Evolutionary conservation across 1,140 invertebrate genomes (phyloP).

Genomic region (Orussus abietinus): DNA sequence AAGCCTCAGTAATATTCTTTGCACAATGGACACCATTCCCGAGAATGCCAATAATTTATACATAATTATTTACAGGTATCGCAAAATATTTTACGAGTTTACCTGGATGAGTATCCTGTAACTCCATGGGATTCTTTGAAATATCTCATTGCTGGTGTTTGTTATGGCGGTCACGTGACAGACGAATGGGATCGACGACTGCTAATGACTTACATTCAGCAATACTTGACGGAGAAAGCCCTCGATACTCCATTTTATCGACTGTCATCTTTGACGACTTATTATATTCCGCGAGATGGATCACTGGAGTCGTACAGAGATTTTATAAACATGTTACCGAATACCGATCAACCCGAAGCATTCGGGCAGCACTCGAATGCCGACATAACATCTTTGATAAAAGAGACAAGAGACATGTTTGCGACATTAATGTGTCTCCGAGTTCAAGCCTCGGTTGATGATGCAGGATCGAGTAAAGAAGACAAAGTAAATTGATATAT

Average conservation of each 20-base stretch:
- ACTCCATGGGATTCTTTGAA: constrained; percentile 88
- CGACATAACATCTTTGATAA: constrained; percentile 82
- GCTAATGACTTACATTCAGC: constrained; percentile 74
- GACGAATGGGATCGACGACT: constrained; percentile 90
- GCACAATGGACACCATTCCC: no score
- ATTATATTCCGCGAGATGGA: constrained; percentile 80
- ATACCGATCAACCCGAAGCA: constrained; percentile 73
- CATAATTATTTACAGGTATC: constrained; percentile 70
- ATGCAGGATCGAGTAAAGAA: constrained; percentile 61
- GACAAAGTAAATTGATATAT: constrained; percentile 68
- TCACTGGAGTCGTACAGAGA: constrained; percentile 73
- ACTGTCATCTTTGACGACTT: constrained; percentile 65
- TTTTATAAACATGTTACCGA: constrained; percentile 71
- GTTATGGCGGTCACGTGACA: constrained; percentile 92
- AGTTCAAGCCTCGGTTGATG: constrained; percentile 57
- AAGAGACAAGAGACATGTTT: constrained; percentile 72
- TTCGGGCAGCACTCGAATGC: constrained; percentile 90
- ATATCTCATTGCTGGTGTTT: constrained; percentile 88
- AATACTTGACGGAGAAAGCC: constrained; percentile 72
- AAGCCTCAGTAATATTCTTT: no score
- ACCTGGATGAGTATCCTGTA: constrained; percentile 77
- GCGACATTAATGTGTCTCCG: constrained; percentile 79
- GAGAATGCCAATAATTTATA: no score
- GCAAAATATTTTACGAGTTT: constrained; percentile 74
- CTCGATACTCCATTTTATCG: constrained; percentile 64